Percentiles rank a stretch among this genome's conserved stretches.
Evolutionary conservation across 1,140 invertebrate species (phyloP).

Genomic region (Eufriesea mexicana): DNA sequence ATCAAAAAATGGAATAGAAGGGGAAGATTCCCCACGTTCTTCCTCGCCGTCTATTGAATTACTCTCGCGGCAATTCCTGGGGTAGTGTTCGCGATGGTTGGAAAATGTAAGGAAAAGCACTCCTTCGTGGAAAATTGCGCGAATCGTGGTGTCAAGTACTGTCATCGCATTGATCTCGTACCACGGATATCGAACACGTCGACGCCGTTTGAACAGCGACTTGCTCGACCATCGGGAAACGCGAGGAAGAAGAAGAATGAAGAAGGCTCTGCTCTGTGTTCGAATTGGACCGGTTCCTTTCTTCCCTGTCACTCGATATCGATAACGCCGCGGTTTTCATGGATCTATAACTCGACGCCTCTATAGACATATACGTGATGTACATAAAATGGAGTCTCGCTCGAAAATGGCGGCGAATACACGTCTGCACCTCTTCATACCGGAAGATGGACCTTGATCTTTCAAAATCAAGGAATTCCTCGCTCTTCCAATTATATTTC

Average conservation of each 20-base stretch:
- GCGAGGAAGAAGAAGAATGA: too few species aligned
- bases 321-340: background rate
- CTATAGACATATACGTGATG: background rate
- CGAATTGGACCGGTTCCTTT: slow-evolving; percentile 41
- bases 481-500: background rate
- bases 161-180: slow-evolving; percentile 7
- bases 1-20: background rate
- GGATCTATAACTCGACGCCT: background rate
- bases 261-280: background rate
- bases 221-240: slow-evolving; percentile 9
- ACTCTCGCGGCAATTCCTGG: background rate
- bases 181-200: slow-evolving; percentile 47
- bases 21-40: background rate
- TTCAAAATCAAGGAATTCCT: background rate
- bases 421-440: too few species aligned
- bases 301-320: background rate
- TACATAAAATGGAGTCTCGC: slow-evolving; percentile 7
- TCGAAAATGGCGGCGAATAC: too few species aligned
- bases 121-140: slow-evolving; percentile 4
- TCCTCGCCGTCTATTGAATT: background rate
- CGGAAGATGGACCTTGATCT: too few species aligned
- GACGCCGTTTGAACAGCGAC: slow-evolving; percentile 44
- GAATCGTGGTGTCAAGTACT: background rate
- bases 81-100: background rate
- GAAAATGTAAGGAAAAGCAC: background rate